These are phyloP conservation scores for Chymomyza costata DNA, from an alignment of 1,140 invertebrate genomes.

Conservation along the genomic window DNA sequence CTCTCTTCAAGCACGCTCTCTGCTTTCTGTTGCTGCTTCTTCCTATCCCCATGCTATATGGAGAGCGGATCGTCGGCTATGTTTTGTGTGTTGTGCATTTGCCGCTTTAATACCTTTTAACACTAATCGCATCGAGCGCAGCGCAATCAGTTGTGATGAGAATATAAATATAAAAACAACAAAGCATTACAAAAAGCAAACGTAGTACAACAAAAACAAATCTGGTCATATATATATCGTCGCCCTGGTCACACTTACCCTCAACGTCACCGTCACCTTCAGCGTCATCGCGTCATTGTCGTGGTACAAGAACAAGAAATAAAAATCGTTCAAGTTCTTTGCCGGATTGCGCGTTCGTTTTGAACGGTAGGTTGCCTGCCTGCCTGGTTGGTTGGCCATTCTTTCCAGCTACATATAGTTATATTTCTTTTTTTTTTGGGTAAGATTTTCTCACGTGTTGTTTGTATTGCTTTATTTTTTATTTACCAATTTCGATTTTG, in stretches of 20 bases:
- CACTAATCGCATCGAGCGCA: slow-evolving; percentile 72
- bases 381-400: slow-evolving; percentile 15
- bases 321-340: slow-evolving; percentile 72
- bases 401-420: no score
- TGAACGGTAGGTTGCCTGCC: slow-evolving; percentile 4
- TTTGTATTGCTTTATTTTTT: slow-evolving; percentile 69
- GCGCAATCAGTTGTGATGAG: slow-evolving; percentile 72
- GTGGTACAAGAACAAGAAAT: slow-evolving; percentile 60
- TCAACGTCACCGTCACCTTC: slow-evolving; percentile 43
- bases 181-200: slow-evolving; percentile 40
- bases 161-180: slow-evolving; percentile 64
- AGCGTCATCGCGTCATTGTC: slow-evolving; percentile 38
- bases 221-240: slow-evolving; percentile 38
- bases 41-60: slow-evolving; percentile 13
- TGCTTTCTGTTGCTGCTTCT: slow-evolving; percentile 1
- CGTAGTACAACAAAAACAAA: slow-evolving; percentile 27
- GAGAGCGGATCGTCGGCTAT: slow-evolving; percentile 1
- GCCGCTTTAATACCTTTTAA: slow-evolving; percentile 73
- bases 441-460: slow-evolving; percentile 72
- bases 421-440: slow-evolving; percentile 28
- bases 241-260: slow-evolving; percentile 16
- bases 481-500: slow-evolving; percentile 47
- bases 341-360: slow-evolving; percentile 7
- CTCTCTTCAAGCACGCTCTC: slow-evolving; percentile 4
- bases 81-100: slow-evolving; percentile 61